Base-by-base conservation (phyloP, 2,888 invertebrate genomes). In the Leptinotarsa juncta region DNA sequence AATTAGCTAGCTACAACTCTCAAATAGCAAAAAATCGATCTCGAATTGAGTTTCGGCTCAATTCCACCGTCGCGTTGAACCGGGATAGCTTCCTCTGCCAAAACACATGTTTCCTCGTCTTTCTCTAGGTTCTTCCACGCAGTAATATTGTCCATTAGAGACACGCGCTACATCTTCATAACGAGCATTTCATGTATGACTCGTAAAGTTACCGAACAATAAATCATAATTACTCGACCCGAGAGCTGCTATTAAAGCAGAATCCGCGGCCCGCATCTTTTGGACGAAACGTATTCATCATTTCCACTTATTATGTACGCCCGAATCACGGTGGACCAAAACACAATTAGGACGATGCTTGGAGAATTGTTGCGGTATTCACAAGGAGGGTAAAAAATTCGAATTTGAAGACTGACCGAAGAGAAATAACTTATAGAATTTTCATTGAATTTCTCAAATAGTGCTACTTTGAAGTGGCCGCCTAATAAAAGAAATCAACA, bases 91-190 rank as follows among this genome's bases (percentile, higher is more conserved):
- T 42, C 1, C 42, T 42, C 42, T 42, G 42, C 42, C 3, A 15
- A 14, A 18, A 67, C 20, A 26, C 55, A 53, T 26, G 53, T 16
- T 42, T 14, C n/a, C 50, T 2, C 66, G 65, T 20, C 2, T 16
- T 23, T 23, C 16, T 2, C 16, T 2, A 14, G 55, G n/a, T 57
- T 20, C 23, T 48, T 69, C 57, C 23, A 57, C 62, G 57, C 57
- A 48, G 69, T 49, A 67, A 78, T 80, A 81, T 80, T 74, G 78
- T 81, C 80, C 81, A 81, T 81, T 81, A 79, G 70, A 78, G 77
- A 75, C 82, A 82, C 79, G 79, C 79, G 81, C 79, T 81, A 79
- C 81, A 78, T 80, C 80, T 81, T 79, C 78, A 81, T 81, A 82
- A 81, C 79, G 79, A 79, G 78, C 79, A 79, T 79, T 81, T 80